Evolutionary conservation across 2,113 vertebrate species (phyloP), one percentile per base, ranked within the genome.

Genomic region (Opisthocomus hoazin): DNA sequence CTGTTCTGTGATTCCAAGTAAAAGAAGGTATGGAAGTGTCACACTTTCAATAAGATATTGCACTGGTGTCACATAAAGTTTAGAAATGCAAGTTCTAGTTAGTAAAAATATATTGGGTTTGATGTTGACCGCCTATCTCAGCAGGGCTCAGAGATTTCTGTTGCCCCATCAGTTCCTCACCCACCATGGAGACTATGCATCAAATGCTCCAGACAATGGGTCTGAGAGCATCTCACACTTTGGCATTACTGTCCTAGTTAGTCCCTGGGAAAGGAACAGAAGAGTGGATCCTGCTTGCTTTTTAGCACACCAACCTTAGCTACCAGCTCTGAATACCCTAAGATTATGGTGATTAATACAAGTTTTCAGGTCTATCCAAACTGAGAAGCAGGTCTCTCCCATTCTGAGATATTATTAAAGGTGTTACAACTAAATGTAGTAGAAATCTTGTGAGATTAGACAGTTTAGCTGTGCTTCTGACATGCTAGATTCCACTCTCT

Each of bases 201-300:
- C 27, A 63, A 54, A 56, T 43, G 12, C 39, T 50, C 9, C 41
- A 43, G 36, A 29, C 4, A 12, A 54, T 17, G 39, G 10, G 39
- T 75, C 30, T 17, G 5, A 61, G 6, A 51, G 20, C 15, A n/a
- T 37, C 11, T 75, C 3, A 3, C 8, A 32, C 21, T 12, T 6
- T 46, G 63, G 11, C 11, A 7, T 58, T 39, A 24, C 23, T 43
- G 10, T 43, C 26, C 41, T 23, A 15, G 14, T 16, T 37, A 34
- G 41, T 50, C 19, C 36, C 37, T 17, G 6, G 13, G 7, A 74
- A 68, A 50, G 32, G 12, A 26, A 37, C 30, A 14, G 41, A 58
- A n/a, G 10, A 41, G 21, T 12, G 7, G 8, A 21, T 43, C 32
- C n/a, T 1, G 0, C 12, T 41, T 54, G 16, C 10, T 13, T 50